A percentile compares a stretch with the other conserved stretches of the same genome.
Evolutionary conservation across 2,113 vertebrate species (phyloP).

Genomic region (Eira barbara): DNA sequence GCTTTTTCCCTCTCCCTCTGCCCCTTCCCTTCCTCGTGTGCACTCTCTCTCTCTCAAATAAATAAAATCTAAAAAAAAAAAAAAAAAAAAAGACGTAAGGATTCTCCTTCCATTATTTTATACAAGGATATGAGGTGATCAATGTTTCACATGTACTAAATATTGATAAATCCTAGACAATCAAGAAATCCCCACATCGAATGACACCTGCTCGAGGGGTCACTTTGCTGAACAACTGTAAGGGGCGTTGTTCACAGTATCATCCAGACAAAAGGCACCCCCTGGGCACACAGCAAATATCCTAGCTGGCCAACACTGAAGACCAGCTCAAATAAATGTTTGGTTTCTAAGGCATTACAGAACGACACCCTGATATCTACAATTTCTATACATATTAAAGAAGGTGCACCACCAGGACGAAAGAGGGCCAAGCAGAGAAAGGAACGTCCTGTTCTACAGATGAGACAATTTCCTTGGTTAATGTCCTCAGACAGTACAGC

Average conservation of each 20-base stretch:
- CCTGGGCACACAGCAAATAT: not conserved
- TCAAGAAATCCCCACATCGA: not conserved
- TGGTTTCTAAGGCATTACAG: not conserved
- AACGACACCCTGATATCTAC: not conserved
- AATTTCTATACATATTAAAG: constrained; percentile 50
- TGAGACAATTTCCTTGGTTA: constrained; percentile 43
- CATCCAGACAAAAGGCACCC: not conserved
- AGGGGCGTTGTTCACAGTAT: not conserved
- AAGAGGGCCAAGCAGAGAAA: constrained; percentile 30
- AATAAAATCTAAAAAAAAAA: not conserved
- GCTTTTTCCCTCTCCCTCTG: not conserved
- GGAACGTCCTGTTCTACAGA: constrained; percentile 12
- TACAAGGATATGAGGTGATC: not conserved
- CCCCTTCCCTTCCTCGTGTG: not conserved
- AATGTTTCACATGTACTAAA: not conserved
- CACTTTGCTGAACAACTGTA: too few species aligned
- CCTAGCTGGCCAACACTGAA: not conserved
- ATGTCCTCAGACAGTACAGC: not conserved
- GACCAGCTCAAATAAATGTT: not conserved
- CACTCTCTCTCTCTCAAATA: not conserved
- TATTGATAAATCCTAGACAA: not conserved
- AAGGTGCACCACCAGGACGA: not conserved
- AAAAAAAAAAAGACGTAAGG: not conserved
- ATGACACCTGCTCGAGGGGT: too few species aligned
- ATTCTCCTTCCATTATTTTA: not conserved